Evolutionary conservation across 2,797 vertebrate species (phyloP).

Genomic region (Galagoides demidoff): DNA sequence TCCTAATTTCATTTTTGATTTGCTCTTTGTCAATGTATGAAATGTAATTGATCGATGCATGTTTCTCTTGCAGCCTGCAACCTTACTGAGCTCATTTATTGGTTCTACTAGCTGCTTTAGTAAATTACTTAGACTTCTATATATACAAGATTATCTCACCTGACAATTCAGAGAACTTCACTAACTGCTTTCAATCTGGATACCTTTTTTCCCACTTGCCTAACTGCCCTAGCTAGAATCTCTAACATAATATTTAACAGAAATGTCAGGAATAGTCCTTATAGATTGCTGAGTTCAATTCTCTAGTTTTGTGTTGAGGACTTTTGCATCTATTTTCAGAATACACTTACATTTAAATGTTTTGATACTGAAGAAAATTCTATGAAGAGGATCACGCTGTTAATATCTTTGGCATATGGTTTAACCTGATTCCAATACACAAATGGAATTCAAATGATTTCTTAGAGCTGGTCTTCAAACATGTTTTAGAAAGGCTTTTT

Average conservation of each 20-base stretch:
- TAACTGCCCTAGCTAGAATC: not conserved
- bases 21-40: not conserved
- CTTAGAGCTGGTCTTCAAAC: not conserved
- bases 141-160: too few relatives aligned
- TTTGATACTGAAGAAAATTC: not conserved
- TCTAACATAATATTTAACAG: not conserved
- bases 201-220: not conserved
- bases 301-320: not conserved
- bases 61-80: not conserved
- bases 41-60: not conserved
- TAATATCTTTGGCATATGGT: not conserved
- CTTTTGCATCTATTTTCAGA: not conserved
- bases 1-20: not conserved
- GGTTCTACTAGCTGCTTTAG: not conserved
- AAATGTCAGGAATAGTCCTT: not conserved
- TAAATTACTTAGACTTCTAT: not conserved
- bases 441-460: not conserved
- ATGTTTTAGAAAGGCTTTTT: not conserved
- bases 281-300: not conserved
- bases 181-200: not conserved
- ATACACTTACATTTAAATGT: not conserved
- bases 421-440: not conserved
- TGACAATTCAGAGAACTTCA: not conserved
- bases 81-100: not conserved
- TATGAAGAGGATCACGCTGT: not conserved